Evolutionary conservation across 2,888 invertebrate genomes (phyloP), one percentile per base, ranked within the genome.

Genomic region (Laspeyria flexula): DNA sequence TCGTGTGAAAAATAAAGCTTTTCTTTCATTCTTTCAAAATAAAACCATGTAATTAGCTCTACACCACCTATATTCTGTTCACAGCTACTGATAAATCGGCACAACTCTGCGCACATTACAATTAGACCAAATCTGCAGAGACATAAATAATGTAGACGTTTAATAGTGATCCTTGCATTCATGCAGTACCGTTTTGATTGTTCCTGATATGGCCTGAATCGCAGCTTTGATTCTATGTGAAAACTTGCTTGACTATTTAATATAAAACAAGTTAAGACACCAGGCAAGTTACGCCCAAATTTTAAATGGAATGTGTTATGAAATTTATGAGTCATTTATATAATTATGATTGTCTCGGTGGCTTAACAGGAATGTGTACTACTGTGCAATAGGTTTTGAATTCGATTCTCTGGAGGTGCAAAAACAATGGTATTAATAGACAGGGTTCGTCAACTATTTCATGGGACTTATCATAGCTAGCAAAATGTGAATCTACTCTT

Each of bases 101-200:
- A 75, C 75, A 77, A 78, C 73, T 78, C 79, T 49, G 76, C 74
- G 82, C 81, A 83, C 81, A 85, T 85, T 83, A 86, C 85, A 85
- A 85, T 85, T 85, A 85, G 83, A 85, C 83, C 79, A 77, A 83
- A 85, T 83, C 84, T 79, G 78, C 76, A 69, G 55, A 55, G 67
- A 75, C 79, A 85, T 85, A 81, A 85, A 85, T 79, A 77, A 82
- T 60, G 69, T 60, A 54, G 83, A 85, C 83, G 65, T 80, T 77
- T 82, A 77, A 79, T 78, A 78, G 79, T 76, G 80, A 81, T 79
- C 60, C 65, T 43, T 62, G 68, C 71, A 65, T 70, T 69, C 70
- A 62, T 70, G 64, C 38, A 53, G 61, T 62, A 34, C 67, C 46
- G 55, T 52, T 56, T 5, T 52, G 70, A 69, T 70, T 66, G 55